These are phyloP conservation scores for Hypena proboscidalis DNA, from an alignment of 2,888 invertebrate species.

Conservation along the genomic window DNA sequence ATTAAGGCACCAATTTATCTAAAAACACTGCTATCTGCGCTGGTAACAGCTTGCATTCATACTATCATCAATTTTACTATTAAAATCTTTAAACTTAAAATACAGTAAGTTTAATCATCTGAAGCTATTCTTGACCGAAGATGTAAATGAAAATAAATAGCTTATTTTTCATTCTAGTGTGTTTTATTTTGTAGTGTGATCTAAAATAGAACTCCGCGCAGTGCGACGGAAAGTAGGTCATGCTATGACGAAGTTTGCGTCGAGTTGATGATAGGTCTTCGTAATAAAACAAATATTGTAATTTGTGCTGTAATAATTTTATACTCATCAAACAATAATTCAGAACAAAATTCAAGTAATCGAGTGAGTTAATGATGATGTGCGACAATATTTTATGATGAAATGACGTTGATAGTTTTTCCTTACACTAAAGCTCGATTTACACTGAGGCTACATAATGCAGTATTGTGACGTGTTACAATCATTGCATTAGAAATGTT, in stretches of 20 bases:
- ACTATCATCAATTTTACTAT: background rate
- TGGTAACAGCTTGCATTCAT: background rate
- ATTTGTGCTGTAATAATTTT: conserved; percentile 32
- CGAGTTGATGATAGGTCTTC: too few relatives aligned
- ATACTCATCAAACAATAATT: conserved; percentile 26
- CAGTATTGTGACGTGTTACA: too few relatives aligned
- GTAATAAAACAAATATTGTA: conserved; percentile 30
- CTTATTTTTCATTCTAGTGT: conserved; percentile 14
- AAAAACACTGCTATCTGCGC: conserved; percentile 5
- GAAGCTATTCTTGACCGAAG: conserved; percentile 6
- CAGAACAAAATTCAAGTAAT: conserved; percentile 27
- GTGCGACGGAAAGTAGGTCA: too few relatives aligned
- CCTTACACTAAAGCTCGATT: conserved; percentile 7
- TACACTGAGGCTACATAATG: too few relatives aligned
- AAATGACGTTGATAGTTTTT: conserved; percentile 16
- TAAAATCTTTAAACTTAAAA: background rate
- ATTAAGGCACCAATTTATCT: conserved; percentile 9
- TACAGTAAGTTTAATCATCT: background rate
- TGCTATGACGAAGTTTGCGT: too few relatives aligned
- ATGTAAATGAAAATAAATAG: conserved; percentile 8
- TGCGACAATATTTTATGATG: conserved; percentile 23
- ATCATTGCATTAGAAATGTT: too few relatives aligned
- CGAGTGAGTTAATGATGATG: conserved; percentile 20
- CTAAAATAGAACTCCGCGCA: too few relatives aligned
- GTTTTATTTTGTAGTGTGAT: conserved; percentile 28